These are phyloP conservation scores for Aspidoscelis tigris DNA, from an alignment of 2,113 vertebrate species.

Conservation along the genomic window DNA sequence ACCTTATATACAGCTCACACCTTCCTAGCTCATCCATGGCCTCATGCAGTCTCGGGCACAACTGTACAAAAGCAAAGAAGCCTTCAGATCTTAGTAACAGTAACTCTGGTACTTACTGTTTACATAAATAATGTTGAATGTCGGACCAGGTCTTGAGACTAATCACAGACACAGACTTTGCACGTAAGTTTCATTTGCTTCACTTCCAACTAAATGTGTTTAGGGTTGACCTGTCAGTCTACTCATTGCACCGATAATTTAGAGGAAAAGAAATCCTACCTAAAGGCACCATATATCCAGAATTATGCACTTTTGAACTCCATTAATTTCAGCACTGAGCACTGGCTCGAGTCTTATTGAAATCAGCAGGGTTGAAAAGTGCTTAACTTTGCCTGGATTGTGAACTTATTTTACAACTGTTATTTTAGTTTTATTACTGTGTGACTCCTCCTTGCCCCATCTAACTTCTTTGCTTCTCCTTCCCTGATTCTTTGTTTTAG, in stretches of 20 bases:
- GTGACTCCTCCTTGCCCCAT: neutral
- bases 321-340: conserved; percentile 1
- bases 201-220: neutral
- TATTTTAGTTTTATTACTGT: conserved; percentile 8
- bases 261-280: neutral
- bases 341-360: neutral
- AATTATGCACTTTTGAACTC: neutral
- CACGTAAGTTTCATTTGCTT: conserved; percentile 1
- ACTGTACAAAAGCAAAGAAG: no score
- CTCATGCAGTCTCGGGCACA: no score
- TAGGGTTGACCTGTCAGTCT: neutral
- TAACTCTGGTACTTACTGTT: neutral
- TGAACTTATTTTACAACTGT: neutral
- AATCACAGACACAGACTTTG: conserved; percentile 9
- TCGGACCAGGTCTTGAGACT: neutral
- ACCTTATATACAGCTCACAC: neutral
- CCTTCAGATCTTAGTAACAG: neutral
- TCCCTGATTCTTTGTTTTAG: neutral
- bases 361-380: neutral
- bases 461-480: neutral
- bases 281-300: neutral
- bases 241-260: neutral
- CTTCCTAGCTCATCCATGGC: no score
- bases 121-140: neutral
- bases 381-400: neutral